Conservation (phyloP, 2,888 invertebrate species). For the Drosophila aldrichi region DNA sequence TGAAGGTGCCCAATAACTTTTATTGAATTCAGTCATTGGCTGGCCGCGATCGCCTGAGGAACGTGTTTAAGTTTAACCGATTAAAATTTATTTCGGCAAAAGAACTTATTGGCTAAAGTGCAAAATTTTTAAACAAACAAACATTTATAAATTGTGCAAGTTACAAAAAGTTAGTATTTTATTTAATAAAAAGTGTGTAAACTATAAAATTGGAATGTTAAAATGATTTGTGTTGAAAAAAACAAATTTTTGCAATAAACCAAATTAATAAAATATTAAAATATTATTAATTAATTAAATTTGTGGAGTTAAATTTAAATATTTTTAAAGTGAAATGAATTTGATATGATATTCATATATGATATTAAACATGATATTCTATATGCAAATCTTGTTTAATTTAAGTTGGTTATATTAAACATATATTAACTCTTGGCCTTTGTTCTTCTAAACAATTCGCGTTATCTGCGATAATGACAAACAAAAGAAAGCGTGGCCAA, state of each 20-base stretch:
- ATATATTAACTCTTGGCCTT: background rate
- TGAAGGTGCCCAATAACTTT: constrained; percentile 70
- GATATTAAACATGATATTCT: too few relatives aligned
- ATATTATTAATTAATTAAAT: background rate
- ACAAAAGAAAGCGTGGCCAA: background rate
- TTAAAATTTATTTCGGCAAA: constrained; percentile 8
- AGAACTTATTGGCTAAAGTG: constrained; percentile 38
- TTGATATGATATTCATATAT: too few relatives aligned
- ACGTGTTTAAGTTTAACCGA: constrained; percentile 34
- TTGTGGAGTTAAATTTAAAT: background rate
- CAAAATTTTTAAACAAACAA: constrained; percentile 14
- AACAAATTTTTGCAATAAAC: background rate
- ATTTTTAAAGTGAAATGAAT: background rate
- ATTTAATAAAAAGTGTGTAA: background rate
- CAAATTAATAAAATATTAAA: background rate
- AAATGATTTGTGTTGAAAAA: background rate
- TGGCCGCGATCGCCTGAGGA: constrained; percentile 76
- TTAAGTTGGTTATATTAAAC: background rate
- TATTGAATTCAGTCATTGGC: constrained; percentile 79
- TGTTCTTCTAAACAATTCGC: background rate
- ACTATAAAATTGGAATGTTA: background rate
- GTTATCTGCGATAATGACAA: constrained; percentile 2
- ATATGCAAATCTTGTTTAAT: too few relatives aligned
- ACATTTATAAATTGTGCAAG: constrained; percentile 30
- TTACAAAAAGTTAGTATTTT: constrained; percentile 46